phyloP scores from a whole-genome alignment of 2,113 vertebrate genomes.

The Desmodus rotundus region DNA sequence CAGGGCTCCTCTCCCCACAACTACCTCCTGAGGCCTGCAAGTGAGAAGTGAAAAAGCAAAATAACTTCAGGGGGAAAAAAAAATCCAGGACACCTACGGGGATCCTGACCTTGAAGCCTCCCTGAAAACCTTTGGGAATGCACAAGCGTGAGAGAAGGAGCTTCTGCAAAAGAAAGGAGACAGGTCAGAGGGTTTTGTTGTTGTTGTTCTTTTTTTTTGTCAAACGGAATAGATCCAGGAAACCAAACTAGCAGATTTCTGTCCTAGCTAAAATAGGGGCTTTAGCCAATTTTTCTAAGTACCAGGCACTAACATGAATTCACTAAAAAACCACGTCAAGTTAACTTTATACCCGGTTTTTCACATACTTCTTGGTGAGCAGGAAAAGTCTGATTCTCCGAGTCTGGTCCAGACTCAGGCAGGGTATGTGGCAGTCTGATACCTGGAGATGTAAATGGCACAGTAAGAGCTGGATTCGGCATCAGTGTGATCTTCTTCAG shows the following conservation, averaged over 20 bases:
- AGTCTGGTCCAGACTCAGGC: not conserved
- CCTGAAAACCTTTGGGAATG: not conserved
- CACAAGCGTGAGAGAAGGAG: not conserved
- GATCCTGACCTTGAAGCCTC: not conserved
- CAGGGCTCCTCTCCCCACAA: not conserved
- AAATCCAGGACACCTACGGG: not conserved
- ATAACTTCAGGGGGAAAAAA: not conserved
- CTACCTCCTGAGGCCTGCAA: not conserved
- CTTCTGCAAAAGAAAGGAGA: not conserved
- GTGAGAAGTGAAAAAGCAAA: not conserved
- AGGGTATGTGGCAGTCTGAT: not conserved
- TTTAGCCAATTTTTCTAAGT: not conserved
- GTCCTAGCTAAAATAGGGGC: not conserved
- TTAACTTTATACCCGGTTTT: not conserved
- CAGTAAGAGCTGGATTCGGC: not conserved
- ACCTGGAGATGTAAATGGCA: not conserved
- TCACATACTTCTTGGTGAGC: constrained; percentile 2
- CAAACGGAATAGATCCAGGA: not conserved
- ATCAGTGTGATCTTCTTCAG: not conserved
- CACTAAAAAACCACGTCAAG: not conserved
- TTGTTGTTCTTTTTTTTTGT: not conserved
- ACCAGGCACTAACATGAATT: not conserved
- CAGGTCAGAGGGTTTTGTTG: not conserved
- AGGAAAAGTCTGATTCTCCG: not conserved
- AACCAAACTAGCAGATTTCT: not conserved